Evolutionary conservation across 2,797 vertebrate genomes (phyloP), one percentile per base, ranked within the genome.

Genomic region (Oryzias sinensis): DNA sequence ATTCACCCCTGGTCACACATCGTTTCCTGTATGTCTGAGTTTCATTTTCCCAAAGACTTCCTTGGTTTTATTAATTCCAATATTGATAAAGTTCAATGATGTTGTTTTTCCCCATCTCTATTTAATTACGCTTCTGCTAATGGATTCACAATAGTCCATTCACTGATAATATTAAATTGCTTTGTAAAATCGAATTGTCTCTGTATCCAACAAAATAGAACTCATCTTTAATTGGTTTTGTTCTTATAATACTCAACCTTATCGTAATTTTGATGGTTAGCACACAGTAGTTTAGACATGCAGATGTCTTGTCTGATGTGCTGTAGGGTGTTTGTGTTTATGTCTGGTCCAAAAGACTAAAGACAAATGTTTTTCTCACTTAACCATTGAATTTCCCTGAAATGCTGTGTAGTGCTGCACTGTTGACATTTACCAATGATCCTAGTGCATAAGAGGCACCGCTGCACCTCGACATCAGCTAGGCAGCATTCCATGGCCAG

Each of bases 401-500:
- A 62, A 66, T 62, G 50, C 44, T 43, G 13, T 49, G 42, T 59
- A 61, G 55, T 52, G 43, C 62, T 68, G 57, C 62, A 49, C 59
- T 67, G 61, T 59, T 70, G 58, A 80, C 70, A 80, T 77, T 68
- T 68, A 67, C 43, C 66, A 63, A 33, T 70, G 59, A 56, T 79
- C 49, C 62, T 48, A 68, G 74, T 75, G 70, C 68, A 77, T 15
- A 37, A 56, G 81, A 82, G 76, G 81, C 80, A 75, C 79, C 52
- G 4, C 67, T 59, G 68, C 69, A 69, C 64, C 65, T 85, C 60
- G 70, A 55, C 78, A 73, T 82, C 89, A 84, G 69, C 74, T 65
- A 71, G 82, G 85, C 87, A 86, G 72, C 65, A 55, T 76, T 84
- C 87, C 85, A 82, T 72, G 56, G 68, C 77, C 67, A 57, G 75